Evolutionary conservation across 2,797 vertebrate species (phyloP).

Genomic region (Gambusia yucatana): DNA sequence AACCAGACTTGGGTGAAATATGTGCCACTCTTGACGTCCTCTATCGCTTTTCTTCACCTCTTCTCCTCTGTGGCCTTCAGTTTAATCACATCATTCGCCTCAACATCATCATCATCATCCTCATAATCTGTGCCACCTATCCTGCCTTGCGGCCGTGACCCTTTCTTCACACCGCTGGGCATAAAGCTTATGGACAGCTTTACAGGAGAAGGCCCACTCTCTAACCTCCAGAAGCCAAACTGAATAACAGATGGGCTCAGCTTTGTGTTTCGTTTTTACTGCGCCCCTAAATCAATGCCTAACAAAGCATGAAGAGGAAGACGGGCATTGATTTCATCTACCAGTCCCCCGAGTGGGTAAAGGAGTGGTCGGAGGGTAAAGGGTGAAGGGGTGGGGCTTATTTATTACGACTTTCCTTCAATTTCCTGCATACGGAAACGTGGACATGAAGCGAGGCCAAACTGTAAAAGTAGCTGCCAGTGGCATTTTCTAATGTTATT

Average conservation of each 20-base stretch:
- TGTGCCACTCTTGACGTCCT: conserved; percentile 8
- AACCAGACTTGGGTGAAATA: conserved; percentile 23
- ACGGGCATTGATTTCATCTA: conserved; percentile 78
- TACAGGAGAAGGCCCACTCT: conserved; percentile 70
- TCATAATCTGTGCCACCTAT: conserved; percentile 60
- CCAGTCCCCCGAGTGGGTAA: conserved; percentile 68
- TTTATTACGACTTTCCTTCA: conserved; percentile 66
- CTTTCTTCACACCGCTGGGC: conserved; percentile 65
- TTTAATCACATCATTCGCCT: conserved; percentile 51
- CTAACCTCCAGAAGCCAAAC: conserved; percentile 77
- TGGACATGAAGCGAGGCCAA: conserved; percentile 37
- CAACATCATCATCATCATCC: conserved; percentile 43
- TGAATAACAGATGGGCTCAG: conserved; percentile 76
- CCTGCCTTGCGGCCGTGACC: conserved; percentile 68
- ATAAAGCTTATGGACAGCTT: conserved; percentile 76
- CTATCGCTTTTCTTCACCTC: conserved; percentile 7
- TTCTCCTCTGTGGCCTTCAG: conserved; percentile 40
- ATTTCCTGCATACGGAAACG: conserved; percentile 59
- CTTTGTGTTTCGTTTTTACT: conserved; percentile 80
- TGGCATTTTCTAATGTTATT: conserved; percentile 21
- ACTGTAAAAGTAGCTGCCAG: conserved; percentile 41
- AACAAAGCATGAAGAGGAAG: conserved; percentile 71
- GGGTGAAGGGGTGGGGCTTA: conserved; percentile 62
- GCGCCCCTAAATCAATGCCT: conserved; percentile 81
- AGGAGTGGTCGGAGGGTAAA: conserved; percentile 67